Evolutionary conservation across 2,113 vertebrate species (phyloP).

Genomic region (Cinclus cinclus): DNA sequence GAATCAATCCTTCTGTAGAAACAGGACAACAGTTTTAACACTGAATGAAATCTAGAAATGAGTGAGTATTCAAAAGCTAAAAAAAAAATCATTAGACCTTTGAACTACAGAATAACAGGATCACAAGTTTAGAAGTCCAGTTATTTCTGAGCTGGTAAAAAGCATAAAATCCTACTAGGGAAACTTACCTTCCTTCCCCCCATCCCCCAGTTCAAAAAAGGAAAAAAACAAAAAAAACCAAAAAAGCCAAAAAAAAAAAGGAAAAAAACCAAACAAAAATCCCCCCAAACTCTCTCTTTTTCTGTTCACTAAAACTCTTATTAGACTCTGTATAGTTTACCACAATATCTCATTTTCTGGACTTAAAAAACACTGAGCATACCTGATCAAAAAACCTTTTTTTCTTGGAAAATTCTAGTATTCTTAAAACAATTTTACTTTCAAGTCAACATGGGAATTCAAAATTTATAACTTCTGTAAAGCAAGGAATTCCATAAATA

Average conservation of each 20-base stretch:
- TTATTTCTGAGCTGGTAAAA: background rate
- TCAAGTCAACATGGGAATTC: background rate
- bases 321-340: background rate
- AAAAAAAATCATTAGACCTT: background rate
- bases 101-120: background rate
- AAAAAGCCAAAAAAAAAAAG: background rate
- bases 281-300: background rate
- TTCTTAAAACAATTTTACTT: background rate
- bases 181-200: background rate
- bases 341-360: background rate
- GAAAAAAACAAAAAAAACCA: too few relatives aligned
- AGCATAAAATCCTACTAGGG: background rate
- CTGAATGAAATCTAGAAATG: background rate
- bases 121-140: background rate
- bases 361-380: background rate
- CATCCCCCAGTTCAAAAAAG: accelerated
- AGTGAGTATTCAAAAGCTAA: background rate
- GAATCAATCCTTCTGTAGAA: background rate
- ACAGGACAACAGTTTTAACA: background rate
- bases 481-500: background rate
- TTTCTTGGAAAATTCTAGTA: background rate
- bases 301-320: background rate
- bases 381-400: background rate
- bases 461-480: background rate
- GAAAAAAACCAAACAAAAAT: too few relatives aligned